Evolutionary conservation across 2,888 invertebrate species (phyloP).

Genomic region (Caenorhabditis macrosperma): DNA sequence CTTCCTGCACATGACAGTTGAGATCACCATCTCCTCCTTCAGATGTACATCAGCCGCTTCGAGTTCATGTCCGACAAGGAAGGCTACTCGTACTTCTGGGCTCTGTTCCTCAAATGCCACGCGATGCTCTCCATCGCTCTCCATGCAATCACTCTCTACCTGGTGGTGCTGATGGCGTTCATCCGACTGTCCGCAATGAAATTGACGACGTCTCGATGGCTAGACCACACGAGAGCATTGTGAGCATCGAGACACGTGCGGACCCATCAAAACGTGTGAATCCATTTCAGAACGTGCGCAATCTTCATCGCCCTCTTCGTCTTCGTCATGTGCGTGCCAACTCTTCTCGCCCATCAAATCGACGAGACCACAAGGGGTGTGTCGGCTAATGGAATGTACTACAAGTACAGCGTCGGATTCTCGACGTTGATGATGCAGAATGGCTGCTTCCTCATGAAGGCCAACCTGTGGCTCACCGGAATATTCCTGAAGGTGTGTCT

Average conservation of each 20-base stretch:
- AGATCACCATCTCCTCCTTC: conserved; percentile 10
- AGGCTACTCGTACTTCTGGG: conserved; percentile 72
- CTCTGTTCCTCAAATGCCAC: conserved; percentile 71
- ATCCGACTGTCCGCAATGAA: conserved; percentile 71
- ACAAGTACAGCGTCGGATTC: conserved; percentile 62
- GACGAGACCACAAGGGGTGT: conserved; percentile 43
- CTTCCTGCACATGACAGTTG: neutral
- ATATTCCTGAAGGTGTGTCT: conserved; percentile 68
- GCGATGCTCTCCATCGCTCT: conserved; percentile 71
- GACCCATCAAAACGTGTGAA: neutral
- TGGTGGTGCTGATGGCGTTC: conserved; percentile 77
- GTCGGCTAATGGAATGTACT: conserved; percentile 30
- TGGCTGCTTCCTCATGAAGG: conserved; percentile 68
- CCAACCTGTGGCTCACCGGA: conserved; percentile 74
- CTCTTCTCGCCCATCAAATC: conserved; percentile 69
- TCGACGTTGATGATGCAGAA: conserved; percentile 67
- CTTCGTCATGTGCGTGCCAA: conserved; percentile 70
- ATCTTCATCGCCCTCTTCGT: conserved; percentile 62
- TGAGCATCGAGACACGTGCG: conserved; percentile 14
- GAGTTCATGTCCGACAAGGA: conserved; percentile 65
- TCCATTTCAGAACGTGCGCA: conserved; percentile 55
- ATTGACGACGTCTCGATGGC: conserved; percentile 58
- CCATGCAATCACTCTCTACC: conserved; percentile 74
- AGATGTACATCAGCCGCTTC: conserved; percentile 74
- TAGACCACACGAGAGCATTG: conserved; percentile 66